Base-by-base conservation (phyloP, 2,797 vertebrate genomes). In the Chaenodraco wilsoni region DNA sequence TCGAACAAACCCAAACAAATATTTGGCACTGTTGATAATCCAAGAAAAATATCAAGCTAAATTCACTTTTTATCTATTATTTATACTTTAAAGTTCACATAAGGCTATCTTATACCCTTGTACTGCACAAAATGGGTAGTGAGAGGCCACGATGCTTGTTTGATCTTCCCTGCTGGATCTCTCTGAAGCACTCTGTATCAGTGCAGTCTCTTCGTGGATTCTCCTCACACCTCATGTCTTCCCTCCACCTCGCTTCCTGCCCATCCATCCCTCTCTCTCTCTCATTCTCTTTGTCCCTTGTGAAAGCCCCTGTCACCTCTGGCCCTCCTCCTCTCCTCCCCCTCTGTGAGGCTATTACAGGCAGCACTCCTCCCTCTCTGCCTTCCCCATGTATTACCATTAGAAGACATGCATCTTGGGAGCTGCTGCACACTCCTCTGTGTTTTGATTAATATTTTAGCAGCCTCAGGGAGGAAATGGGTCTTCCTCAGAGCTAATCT, bases 371-470 rank as follows among this genome's bases (percentile, higher is more conserved):
- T 96, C 94, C 94, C 92, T 94, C 93, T 89, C 92, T 92, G 92
- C 93, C 92, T 94, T 93, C 90, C 91, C 93, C 91, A 89, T 93
- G 94, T 96, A 94, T 96, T 96, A 95, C 96, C 94, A 96, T 96
- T 96, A 96, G 95, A 95, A 96, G 96, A 96, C 96, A 96, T 95
- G 95, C 94, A 96, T 95, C 93, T 92, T 94, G 96, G 95, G 96
- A 96, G 92, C 95, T 90, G 94, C 91, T 89, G 94, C 95, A 92
- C 94, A 93, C 96, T 98, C 95, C 96, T 97, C 95, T 94, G 94
- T 96, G 93, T 94, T 96, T 97, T 97, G 96, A 97, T 98, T 97
- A 98, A 98, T 98, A 97, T 97, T 98, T 98, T 95, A 98, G 96
- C 95, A 98, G 94, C 96, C 91, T 90, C 86, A 23, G 94, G 95